Conservation (phyloP, 1,140 invertebrate species). For the Elysia chlorotica region DNA sequence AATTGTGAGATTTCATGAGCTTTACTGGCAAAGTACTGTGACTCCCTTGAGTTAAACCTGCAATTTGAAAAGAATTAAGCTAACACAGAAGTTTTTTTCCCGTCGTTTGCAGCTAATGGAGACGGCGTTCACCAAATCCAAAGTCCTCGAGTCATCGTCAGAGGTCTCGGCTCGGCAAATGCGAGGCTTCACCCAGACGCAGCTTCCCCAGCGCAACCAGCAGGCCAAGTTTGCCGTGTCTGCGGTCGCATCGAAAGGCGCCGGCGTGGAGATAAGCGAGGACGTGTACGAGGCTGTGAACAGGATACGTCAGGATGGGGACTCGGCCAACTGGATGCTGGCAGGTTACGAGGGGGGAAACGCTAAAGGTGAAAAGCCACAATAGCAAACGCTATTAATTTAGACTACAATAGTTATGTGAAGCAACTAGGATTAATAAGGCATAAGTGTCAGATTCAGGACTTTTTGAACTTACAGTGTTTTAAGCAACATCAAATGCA, state of each 20-base stretch:
- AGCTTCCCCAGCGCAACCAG: slow-evolving; percentile 34
- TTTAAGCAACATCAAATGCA: too few species aligned
- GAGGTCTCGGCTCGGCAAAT: slow-evolving; percentile 36
- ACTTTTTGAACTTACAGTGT: too few species aligned
- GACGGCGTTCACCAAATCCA: slow-evolving; percentile 46
- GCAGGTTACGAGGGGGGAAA: slow-evolving; percentile 45
- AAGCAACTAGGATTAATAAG: too few species aligned
- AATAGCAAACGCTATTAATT: too few species aligned
- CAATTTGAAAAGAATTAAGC: too few species aligned
- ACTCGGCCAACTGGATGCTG: slow-evolving; percentile 38
- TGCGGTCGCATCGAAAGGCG: slow-evolving; percentile 30
- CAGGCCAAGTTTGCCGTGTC: slow-evolving; percentile 28
- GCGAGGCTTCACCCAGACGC: slow-evolving; percentile 50
- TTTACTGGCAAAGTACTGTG: too few species aligned
- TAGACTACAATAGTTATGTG: too few species aligned
- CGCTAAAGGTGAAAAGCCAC: slow-evolving; percentile 42
- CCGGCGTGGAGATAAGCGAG: slow-evolving; percentile 32
- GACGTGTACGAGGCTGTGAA: slow-evolving; percentile 43
- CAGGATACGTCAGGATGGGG: slow-evolving; percentile 35
- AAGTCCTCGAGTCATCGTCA: slow-evolving; percentile 43
- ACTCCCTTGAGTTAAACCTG: too few species aligned
- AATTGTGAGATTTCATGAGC: too few species aligned
- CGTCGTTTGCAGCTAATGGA: slow-evolving; percentile 40
- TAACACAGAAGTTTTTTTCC: neutral
- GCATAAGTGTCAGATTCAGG: too few species aligned